Evolutionary conservation across 1,140 invertebrate species (phyloP).

Genomic region (Vollenhovia emeryi): DNA sequence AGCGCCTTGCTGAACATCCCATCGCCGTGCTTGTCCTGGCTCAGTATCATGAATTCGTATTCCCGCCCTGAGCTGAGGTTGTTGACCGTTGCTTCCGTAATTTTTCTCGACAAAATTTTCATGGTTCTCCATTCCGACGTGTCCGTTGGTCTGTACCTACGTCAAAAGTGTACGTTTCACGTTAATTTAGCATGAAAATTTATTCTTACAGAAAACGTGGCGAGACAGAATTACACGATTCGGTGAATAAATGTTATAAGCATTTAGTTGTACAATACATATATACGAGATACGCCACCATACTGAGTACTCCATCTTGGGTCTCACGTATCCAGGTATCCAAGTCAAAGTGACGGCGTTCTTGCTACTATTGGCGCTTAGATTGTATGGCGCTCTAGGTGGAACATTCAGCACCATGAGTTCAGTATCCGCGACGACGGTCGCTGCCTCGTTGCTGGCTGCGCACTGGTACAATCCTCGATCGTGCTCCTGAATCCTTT

Average conservation of each 20-base stretch:
- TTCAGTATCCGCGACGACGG: slow-evolving; percentile 94
- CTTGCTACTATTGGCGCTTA: slow-evolving; percentile 91
- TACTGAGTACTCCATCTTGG: slow-evolving; percentile 93
- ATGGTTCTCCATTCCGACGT: slow-evolving; percentile 92
- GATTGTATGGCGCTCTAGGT: slow-evolving; percentile 96
- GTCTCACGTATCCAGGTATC: slow-evolving; percentile 94
- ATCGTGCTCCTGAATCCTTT: slow-evolving; percentile 93
- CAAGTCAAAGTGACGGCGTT: slow-evolving; percentile 93
- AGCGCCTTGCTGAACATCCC: slow-evolving; percentile 96
- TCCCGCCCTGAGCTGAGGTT: slow-evolving; percentile 91
- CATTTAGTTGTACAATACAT: background rate
- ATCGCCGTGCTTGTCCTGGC: slow-evolving; percentile 94
- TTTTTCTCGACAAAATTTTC: slow-evolving; percentile 88
- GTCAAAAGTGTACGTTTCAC: background rate
- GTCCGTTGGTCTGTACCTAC: slow-evolving; percentile 89
- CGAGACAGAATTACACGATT: background rate
- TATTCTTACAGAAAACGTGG: background rate
- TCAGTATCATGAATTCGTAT: slow-evolving; percentile 96
- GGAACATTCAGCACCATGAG: slow-evolving; percentile 94
- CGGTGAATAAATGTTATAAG: background rate
- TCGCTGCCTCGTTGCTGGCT: slow-evolving; percentile 96
- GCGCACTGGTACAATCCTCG: slow-evolving; percentile 96
- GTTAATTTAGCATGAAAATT: background rate
- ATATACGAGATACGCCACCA: slow-evolving; percentile 87
- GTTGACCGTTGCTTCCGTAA: slow-evolving; percentile 92